Conservation (phyloP, 2,797 vertebrate genomes). For the Yasuhikotakia modesta region DNA sequence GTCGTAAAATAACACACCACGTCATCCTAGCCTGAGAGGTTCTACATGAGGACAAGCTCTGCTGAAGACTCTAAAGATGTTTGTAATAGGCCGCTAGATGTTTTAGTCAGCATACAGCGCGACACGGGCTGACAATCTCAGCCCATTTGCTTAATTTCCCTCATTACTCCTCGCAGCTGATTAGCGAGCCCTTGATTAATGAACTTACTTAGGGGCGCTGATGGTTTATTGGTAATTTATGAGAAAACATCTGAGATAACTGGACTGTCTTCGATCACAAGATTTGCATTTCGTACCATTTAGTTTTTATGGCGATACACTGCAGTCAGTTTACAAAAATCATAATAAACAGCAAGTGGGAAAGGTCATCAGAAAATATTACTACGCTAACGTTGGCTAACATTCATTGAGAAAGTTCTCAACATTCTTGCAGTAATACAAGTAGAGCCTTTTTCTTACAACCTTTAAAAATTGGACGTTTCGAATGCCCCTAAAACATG, state of each 20-base stretch:
- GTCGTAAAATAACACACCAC: conserved; percentile 70
- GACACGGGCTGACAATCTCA: conserved; percentile 28
- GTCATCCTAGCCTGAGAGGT: conserved; percentile 65
- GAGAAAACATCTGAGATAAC: conserved; percentile 30
- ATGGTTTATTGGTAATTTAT: conserved; percentile 28
- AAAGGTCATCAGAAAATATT: not conserved
- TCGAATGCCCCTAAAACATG: too few relatives aligned
- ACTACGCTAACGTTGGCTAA: too few relatives aligned
- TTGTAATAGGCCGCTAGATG: conserved; percentile 23
- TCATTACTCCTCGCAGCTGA: conserved; percentile 32
- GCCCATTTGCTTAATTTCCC: conserved; percentile 44
- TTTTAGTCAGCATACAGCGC: conserved; percentile 1
- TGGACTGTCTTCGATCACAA: conserved; percentile 30
- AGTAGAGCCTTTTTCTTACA: too few relatives aligned
- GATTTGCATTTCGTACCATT: conserved; percentile 23
- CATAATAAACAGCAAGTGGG: not conserved
- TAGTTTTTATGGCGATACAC: conserved; percentile 11
- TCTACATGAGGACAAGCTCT: conserved; percentile 54
- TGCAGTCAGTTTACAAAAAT: not conserved
- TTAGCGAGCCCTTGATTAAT: conserved; percentile 45
- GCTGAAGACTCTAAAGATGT: conserved; percentile 64
- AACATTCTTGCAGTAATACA: too few relatives aligned
- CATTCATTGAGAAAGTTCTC: too few relatives aligned
- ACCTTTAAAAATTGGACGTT: too few relatives aligned
- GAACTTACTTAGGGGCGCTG: conserved; percentile 40